Evolutionary conservation across 2,797 vertebrate species (phyloP), one percentile per base, ranked within the genome.

Genomic region (Moxostoma hubbsi): DNA sequence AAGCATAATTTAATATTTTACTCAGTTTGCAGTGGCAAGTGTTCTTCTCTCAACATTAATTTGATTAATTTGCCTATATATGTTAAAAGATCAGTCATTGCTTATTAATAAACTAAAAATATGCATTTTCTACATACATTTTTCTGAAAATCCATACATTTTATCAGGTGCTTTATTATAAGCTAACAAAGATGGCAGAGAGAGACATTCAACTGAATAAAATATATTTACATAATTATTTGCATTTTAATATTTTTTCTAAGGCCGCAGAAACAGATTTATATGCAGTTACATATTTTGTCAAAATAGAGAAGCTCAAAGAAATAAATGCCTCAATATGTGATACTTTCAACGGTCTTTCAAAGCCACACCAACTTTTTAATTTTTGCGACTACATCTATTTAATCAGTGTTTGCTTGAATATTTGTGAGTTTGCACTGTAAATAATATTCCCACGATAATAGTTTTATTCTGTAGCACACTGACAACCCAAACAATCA

Each of bases 71-170:
- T 58, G 63, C 58, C 43, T 66, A 75, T 47, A 49, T 55, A 54
- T 64, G 63, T 49, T 75, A 63, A 63, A 67, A 59, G 43, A 46
- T 57, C 57, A 71, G 54, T 12, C 18, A 76, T 58, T 11, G 46
- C 74, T 58, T 67, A 76, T 58, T 59, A 67, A 15, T 45, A 76
- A 76, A 67, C 13, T 5, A 3, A 75, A 66, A 57, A 66, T 66
- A 36, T 75, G 63, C 63, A 57, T 57, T 57, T 53, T 53, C n/a
- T 71, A 45, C 36, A 36, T 36, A 36, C 3, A 36, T 36, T 36
- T 36, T 70, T 58, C 16, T 79, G 36, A 67, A 76, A 79, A 73
- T 81, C 74, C 70, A 81, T 59, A 66, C 67, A 74, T 80, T 80
- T 16, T 57, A 71, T 66, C 66, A 73, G 50, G 43, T 65, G 43